Percentiles rank a stretch among this genome's conserved stretches.
phyloP scores from a whole-genome alignment of 1,140 invertebrate species.

The Zophobas morio region DNA sequence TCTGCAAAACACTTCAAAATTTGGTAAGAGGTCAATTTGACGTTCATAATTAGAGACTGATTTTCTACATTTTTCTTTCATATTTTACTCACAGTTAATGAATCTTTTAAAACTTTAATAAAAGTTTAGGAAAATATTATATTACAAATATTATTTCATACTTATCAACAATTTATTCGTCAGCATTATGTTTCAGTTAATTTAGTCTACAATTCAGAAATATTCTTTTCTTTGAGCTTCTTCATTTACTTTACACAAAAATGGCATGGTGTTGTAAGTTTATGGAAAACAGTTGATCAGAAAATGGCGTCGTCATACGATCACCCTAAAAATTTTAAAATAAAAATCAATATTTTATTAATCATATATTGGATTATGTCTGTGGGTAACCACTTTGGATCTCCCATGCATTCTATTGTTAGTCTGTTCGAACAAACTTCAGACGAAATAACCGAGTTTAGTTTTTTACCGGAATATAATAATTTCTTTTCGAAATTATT shows the following conservation, averaged over 20 bases:
- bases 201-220: constrained; percentile 13
- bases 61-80: too few relatives aligned
- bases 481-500: constrained; percentile 17
- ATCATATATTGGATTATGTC: neutral
- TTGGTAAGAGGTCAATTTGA: neutral
- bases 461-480: constrained; percentile 9
- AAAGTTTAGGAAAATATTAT: too few relatives aligned
- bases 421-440: neutral
- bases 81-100: too few relatives aligned
- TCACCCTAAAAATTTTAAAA: constrained; percentile 7
- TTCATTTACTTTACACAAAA: constrained; percentile 1
- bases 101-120: too few relatives aligned
- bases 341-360: constrained; percentile 1
- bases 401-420: constrained; percentile 9
- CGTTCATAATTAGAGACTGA: too few relatives aligned
- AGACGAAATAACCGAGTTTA: neutral
- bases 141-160: too few relatives aligned
- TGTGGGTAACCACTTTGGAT: constrained; percentile 5
- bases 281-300: neutral
- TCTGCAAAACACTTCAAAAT: neutral
- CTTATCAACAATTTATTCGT: too few relatives aligned
- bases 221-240: constrained; percentile 1
- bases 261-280: constrained; percentile 1
- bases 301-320: neutral
- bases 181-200: neutral